Evolutionary conservation across 2,888 invertebrate genomes (phyloP).

Genomic region (Crematogaster levior): DNA sequence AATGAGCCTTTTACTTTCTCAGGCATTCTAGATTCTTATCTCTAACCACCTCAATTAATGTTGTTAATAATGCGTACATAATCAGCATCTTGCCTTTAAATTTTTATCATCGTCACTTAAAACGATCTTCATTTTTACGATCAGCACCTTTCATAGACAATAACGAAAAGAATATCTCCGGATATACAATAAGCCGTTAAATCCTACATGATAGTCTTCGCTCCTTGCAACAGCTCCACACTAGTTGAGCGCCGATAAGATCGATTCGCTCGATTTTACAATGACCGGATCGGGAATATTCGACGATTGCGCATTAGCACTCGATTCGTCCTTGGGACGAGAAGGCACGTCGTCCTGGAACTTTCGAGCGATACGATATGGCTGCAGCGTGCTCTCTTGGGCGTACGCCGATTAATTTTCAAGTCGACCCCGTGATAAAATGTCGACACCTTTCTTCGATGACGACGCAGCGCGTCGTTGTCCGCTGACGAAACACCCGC

Average conservation of each 20-base stretch:
- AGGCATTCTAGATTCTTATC: conserved; percentile 2
- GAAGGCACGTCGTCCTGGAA: conserved; percentile 63
- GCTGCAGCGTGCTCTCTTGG: conserved; percentile 62
- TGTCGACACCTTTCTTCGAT: conserved; percentile 52
- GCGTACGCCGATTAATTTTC: conserved; percentile 74
- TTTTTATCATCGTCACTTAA: conserved; percentile 6
- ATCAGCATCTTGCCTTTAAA: not conserved
- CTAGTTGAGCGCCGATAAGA: conserved; percentile 13
- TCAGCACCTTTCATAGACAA: not conserved
- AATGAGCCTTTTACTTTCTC: conserved; percentile 37
- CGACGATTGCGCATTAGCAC: conserved; percentile 64
- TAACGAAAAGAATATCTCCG: not conserved
- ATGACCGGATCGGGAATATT: conserved; percentile 61
- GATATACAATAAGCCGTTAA: not conserved
- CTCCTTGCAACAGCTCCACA: not conserved
- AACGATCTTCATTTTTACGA: not conserved
- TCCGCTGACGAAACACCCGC: conserved; percentile 50
- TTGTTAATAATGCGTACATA: conserved; percentile 21
- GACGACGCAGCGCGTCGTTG: conserved; percentile 8
- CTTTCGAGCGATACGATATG: conserved; percentile 75
- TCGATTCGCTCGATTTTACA: conserved; percentile 44
- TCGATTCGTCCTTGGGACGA: conserved; percentile 71
- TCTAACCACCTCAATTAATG: conserved; percentile 10
- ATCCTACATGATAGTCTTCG: not conserved
- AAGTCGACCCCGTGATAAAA: conserved; percentile 64